These are phyloP conservation scores for Echinops telfairi DNA, from an alignment of 2,113 vertebrate genomes.

Conservation along the genomic window DNA sequence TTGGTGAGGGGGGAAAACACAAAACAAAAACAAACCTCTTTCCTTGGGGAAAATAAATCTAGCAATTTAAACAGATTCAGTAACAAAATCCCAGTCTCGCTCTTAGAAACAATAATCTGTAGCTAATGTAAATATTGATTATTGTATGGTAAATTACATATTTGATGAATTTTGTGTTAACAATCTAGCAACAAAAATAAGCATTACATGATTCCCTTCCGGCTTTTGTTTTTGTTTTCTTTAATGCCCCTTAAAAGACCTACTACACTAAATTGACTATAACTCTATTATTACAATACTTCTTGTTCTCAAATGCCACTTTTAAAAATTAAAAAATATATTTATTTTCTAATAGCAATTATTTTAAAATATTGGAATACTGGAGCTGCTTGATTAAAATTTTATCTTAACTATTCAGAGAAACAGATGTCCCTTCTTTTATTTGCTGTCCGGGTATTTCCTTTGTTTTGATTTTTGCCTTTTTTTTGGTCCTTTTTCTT, in stretches of 20 bases:
- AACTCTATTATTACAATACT: constrained; percentile 46
- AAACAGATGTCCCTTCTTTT: constrained; percentile 64
- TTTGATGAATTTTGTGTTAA: constrained; percentile 79
- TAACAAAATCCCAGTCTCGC: constrained; percentile 54
- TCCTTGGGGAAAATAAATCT: constrained; percentile 48
- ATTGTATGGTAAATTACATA: constrained; percentile 68
- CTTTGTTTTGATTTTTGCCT: constrained; percentile 78
- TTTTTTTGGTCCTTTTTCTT: neutral
- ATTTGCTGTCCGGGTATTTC: constrained; percentile 62
- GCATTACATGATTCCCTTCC: constrained; percentile 67
- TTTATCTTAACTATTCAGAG: constrained; percentile 59
- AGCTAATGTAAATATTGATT: constrained; percentile 53
- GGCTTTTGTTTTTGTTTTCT: constrained; percentile 66
- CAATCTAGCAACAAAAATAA: constrained; percentile 78
- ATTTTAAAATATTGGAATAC: constrained; percentile 61
- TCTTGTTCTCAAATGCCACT: constrained; percentile 63
- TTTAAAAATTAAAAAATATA: constrained; percentile 62
- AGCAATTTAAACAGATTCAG: constrained; percentile 61
- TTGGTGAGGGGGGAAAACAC: constrained; percentile 68
- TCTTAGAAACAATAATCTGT: constrained; percentile 61
- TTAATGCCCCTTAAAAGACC: constrained; percentile 37
- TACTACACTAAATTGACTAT: constrained; percentile 62
- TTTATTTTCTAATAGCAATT: constrained; percentile 67
- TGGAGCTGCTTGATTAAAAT: constrained; percentile 69
- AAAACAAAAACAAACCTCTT: constrained; percentile 11